A percentile compares a stretch with the other conserved stretches of the same genome.
Evolutionary conservation across 2,797 vertebrate species (phyloP).

Genomic region (Clarias pachynema): DNA sequence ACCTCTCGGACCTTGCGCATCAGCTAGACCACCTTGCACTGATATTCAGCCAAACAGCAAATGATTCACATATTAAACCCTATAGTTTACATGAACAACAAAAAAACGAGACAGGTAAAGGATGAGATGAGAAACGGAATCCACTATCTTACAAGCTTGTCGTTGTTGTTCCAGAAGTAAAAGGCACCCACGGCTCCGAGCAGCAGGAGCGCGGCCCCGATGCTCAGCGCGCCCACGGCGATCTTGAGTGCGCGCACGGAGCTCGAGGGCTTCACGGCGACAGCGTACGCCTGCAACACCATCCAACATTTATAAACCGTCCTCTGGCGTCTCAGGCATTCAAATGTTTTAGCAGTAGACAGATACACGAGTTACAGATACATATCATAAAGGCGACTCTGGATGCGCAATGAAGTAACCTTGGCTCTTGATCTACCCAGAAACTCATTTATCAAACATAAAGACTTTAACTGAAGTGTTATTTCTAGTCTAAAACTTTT

Average conservation of each 20-base stretch:
- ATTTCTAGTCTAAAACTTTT: neutral
- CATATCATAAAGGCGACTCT: neutral
- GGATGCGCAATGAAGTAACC: neutral
- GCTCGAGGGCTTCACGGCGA: conserved; percentile 76
- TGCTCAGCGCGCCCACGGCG: conserved; percentile 81
- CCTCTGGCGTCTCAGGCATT: neutral
- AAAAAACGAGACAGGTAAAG: neutral
- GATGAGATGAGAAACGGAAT: neutral
- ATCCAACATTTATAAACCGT: conserved; percentile 12
- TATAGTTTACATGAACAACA: neutral
- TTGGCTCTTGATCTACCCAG: neutral
- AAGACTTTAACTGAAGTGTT: too few species aligned
- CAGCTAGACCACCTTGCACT: conserved; percentile 67
- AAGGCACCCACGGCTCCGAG: conserved; percentile 88
- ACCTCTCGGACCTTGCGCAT: conserved; percentile 76
- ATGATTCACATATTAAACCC: neutral
- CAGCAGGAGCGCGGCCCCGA: conserved; percentile 83
- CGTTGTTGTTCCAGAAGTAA: conserved; percentile 91
- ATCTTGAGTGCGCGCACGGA: conserved; percentile 83
- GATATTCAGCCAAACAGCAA: neutral
- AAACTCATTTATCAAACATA: neutral
- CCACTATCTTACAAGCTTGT: conserved; percentile 81
- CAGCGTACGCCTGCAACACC: conserved; percentile 77
- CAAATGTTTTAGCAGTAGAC: neutral
- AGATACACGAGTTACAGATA: neutral